Evolutionary conservation across 2,113 vertebrate species (phyloP), one percentile per base, ranked within the genome.

Genomic region (Rynchops niger): DNA sequence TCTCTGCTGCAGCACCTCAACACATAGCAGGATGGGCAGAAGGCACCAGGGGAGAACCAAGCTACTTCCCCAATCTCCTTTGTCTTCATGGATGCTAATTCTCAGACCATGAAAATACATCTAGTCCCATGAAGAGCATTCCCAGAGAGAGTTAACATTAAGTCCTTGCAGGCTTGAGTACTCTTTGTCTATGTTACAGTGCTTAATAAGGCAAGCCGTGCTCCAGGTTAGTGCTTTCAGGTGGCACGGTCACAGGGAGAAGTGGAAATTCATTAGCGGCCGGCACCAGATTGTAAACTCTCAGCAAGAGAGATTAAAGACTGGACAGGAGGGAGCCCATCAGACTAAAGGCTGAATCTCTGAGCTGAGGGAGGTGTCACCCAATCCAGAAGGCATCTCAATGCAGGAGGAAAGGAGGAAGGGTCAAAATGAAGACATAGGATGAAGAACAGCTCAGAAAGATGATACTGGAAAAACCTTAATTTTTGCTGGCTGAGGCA

Each of bases 71-170:
- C 1, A 0, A 2, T 1, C 50, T 29, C 15, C 30, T 69, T 21
- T 63, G n/a, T 40, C 38, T 58, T 42, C 40, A 12, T 3, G 29
- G 69, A 8, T 3, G 15, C 52, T 42, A 38, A 32, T 15, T 30
- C 27, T 61, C 42, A 22, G 49, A 29, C n/a, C 15, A 2, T 1
- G 8, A 45, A 18, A 36, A 50, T 9, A 11, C 0, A 2, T 3
- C 38, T 43, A n/a, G 15, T 30, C 20, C 47, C n/a, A 5, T 11
- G 53, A n/a, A 23, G 5, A 61, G 13, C 9, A 3, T 47, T 91
- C 72, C 42, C 56, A 82, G 65, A 43, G 20, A 32, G 50, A 53
- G 6, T 11, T 38, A 22, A 19, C 20, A 12, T 6, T 8, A 43
- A 16, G 20, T 19, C 34, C 49, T n/a, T 3, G 1, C 49, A 72